Conservation (phyloP, 2,888 invertebrate genomes). For the Pseudococcus longispinus region DNA sequence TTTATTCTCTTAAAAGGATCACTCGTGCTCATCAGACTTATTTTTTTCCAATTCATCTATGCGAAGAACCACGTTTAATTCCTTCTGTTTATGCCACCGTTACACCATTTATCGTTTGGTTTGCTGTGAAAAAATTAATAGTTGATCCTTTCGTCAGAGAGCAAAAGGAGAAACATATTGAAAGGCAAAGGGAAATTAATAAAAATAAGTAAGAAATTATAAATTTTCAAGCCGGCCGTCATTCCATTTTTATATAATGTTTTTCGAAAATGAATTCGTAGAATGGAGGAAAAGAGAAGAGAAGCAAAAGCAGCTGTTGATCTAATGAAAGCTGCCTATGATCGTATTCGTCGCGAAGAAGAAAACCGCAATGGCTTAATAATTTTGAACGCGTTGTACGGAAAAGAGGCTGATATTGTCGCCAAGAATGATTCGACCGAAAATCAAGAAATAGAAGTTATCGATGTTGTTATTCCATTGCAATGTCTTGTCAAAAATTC, state of each 20-base stretch:
- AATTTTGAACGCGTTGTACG: conserved; percentile 83
- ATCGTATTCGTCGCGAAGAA: conserved; percentile 82
- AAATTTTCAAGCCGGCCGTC: not conserved
- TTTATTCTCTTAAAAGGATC: conserved; percentile 69
- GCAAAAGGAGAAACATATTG: conserved; percentile 79
- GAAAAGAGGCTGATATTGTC: conserved; percentile 64
- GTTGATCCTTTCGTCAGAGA: conserved; percentile 84
- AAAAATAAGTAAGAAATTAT: conserved; percentile 68
- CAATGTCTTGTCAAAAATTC: conserved; percentile 94
- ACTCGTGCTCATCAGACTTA: conserved; percentile 87
- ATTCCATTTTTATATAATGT: conserved; percentile 30
- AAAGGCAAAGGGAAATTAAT: conserved; percentile 82
- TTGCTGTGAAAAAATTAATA: conserved; percentile 81
- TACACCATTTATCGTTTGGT: conserved; percentile 82
- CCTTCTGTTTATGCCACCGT: conserved; percentile 93
- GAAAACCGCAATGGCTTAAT: conserved; percentile 82
- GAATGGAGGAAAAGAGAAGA: conserved; percentile 77
- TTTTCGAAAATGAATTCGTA: conserved; percentile 60
- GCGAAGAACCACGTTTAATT: conserved; percentile 87
- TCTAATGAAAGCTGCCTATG: conserved; percentile 89
- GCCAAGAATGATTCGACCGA: conserved; percentile 64
- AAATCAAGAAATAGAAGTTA: conserved; percentile 63
- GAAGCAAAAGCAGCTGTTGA: conserved; percentile 88
- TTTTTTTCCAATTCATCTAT: conserved; percentile 86
- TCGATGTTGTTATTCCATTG: conserved; percentile 93